Evolutionary conservation across 1,140 invertebrate species (phyloP).

Genomic region (Drosophila santomea): DNA sequence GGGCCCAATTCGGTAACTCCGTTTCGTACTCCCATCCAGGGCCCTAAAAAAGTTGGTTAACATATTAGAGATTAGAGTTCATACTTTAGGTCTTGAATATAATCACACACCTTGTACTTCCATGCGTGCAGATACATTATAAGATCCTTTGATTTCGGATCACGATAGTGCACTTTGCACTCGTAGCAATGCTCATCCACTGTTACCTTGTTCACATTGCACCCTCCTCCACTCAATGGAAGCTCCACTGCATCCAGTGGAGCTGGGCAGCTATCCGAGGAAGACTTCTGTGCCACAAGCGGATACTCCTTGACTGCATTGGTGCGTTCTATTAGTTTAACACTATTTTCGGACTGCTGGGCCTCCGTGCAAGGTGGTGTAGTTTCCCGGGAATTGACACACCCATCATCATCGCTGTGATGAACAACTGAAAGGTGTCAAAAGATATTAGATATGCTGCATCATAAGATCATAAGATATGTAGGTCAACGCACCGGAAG

Average conservation of each 20-base stretch:
- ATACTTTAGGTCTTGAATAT: background rate
- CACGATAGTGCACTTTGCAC: constrained; percentile 95
- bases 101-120: constrained; percentile 90
- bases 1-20: constrained; percentile 94
- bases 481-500: constrained; percentile 62
- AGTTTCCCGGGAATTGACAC: constrained; percentile 87
- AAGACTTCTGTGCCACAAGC: constrained; percentile 21
- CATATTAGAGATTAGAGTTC: background rate
- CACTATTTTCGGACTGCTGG: constrained; percentile 53
- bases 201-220: constrained; percentile 89
- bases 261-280: constrained; percentile 13
- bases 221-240: constrained; percentile 17
- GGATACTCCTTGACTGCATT: constrained; percentile 21
- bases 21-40: constrained; percentile 96
- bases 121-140: constrained; percentile 98
- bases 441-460: background rate
- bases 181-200: constrained; percentile 95
- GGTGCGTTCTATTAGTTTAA: constrained; percentile 21
- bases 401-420: constrained; percentile 85
- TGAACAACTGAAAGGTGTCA: constrained; percentile 58
- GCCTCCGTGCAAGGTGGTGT: constrained; percentile 87
- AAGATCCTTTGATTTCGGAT: constrained; percentile 95
- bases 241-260: constrained; percentile 12
- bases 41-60: constrained; percentile 86
- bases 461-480: too few relatives aligned